These are phyloP conservation scores for Physella acuta DNA, from an alignment of 1,140 invertebrate genomes.

Conservation along the genomic window DNA sequence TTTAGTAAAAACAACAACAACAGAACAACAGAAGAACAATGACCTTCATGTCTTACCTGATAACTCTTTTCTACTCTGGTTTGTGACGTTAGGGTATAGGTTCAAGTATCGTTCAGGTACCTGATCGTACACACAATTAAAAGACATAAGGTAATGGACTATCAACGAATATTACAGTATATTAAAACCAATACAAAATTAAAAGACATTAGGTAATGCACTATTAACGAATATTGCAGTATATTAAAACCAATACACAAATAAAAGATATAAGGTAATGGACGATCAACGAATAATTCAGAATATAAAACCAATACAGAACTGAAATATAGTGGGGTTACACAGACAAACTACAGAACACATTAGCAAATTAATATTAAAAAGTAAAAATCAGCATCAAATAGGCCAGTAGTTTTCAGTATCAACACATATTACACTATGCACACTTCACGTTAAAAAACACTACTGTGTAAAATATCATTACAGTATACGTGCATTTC, in stretches of 20 bases:
- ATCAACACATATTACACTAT: no score
- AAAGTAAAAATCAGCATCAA: no score
- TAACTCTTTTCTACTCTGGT: background rate
- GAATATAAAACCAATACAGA: background rate
- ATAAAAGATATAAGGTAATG: background rate
- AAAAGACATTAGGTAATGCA: background rate
- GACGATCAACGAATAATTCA: background rate
- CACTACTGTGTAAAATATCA: no score
- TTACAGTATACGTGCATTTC: no score
- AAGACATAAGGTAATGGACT: background rate
- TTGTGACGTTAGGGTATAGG: conserved; percentile 1
- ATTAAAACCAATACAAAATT: background rate
- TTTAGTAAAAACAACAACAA: background rate
- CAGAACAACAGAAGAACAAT: background rate
- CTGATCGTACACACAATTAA: background rate
- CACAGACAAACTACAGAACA: no score
- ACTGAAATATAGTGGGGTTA: no score
- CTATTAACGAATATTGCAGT: background rate
- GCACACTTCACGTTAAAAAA: no score
- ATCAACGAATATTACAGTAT: background rate
- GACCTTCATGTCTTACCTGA: background rate
- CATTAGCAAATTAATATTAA: no score
- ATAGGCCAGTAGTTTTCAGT: no score
- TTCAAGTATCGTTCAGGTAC: background rate
- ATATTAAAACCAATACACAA: background rate